phyloP scores from a whole-genome alignment of 2,888 invertebrate species.

The Lycaena phlaeas region DNA sequence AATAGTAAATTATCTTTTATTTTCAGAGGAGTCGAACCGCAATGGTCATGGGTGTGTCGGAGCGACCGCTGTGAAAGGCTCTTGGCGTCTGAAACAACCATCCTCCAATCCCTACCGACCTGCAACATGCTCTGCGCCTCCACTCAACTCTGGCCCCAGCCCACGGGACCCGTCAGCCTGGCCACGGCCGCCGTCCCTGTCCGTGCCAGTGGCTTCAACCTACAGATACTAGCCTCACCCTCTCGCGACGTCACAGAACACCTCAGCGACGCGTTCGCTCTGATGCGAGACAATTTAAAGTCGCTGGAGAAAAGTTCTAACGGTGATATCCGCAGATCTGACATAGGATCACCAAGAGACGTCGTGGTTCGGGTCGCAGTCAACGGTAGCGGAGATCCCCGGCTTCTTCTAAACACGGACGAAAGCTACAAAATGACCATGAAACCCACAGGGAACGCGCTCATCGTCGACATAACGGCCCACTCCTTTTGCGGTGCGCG shows the following conservation, averaged over 20 bases:
- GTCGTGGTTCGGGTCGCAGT: slow-evolving; percentile 68
- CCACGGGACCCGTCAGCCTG: slow-evolving; percentile 79
- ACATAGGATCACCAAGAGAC: slow-evolving; percentile 48
- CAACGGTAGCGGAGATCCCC: slow-evolving; percentile 65
- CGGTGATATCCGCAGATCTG: slow-evolving; percentile 28
- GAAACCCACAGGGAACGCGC: slow-evolving; percentile 51
- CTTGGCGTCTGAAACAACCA: slow-evolving; percentile 41
- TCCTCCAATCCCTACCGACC: slow-evolving; percentile 76
- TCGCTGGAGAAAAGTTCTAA: slow-evolving; percentile 52
- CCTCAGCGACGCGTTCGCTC: slow-evolving; percentile 60
- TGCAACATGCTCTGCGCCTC: slow-evolving; percentile 86
- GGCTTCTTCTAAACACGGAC: slow-evolving; percentile 77
- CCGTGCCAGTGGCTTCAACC: slow-evolving; percentile 61
- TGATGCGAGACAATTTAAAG: slow-evolving; percentile 66
- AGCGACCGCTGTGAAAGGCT: slow-evolving; percentile 79
- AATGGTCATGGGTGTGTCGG: slow-evolving; percentile 86
- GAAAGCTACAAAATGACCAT: slow-evolving; percentile 82
- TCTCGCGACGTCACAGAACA: slow-evolving; percentile 46
- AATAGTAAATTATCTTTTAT: too few relatives aligned
- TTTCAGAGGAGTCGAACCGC: slow-evolving; percentile 66
- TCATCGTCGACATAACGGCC: slow-evolving; percentile 76
- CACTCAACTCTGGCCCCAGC: slow-evolving; percentile 85
- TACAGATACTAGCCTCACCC: slow-evolving; percentile 50
- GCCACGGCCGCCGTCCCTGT: slow-evolving; percentile 77
- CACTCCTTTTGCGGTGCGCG: slow-evolving; percentile 84